Percentiles rank a stretch among this genome's conserved stretches.
These are phyloP conservation scores for Drosophila setifemur DNA, from an alignment of 1,140 invertebrate species.

Conservation along the genomic window DNA sequence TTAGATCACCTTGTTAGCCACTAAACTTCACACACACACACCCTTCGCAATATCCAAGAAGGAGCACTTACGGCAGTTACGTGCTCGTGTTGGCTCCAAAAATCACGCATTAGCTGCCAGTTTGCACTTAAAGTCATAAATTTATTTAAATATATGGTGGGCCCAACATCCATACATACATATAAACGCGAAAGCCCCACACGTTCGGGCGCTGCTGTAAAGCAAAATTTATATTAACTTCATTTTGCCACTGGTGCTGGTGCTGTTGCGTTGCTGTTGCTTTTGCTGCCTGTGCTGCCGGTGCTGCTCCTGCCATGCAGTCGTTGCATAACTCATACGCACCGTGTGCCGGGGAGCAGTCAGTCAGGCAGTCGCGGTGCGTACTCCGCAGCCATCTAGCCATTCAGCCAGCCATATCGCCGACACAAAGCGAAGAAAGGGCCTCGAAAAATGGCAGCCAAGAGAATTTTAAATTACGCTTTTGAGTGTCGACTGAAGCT, in stretches of 20 bases:
- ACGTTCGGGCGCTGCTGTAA: constrained; percentile 48
- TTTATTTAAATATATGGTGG: constrained; percentile 74
- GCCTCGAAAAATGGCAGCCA: constrained; percentile 68
- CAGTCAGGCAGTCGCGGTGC: constrained; percentile 32
- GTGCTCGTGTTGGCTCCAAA: constrained; percentile 49
- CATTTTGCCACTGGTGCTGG: constrained; percentile 48
- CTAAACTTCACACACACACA: too few relatives aligned
- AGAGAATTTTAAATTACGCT: constrained; percentile 81
- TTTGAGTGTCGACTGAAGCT: constrained; percentile 64
- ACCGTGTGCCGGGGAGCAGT: constrained; percentile 60
- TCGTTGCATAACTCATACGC: constrained; percentile 75
- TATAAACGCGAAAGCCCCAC: constrained; percentile 11
- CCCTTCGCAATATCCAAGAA: too few relatives aligned
- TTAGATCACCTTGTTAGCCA: not conserved
- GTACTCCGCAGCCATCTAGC: constrained; percentile 12
- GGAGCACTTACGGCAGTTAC: constrained; percentile 37
- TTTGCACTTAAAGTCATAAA: constrained; percentile 80
- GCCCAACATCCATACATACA: constrained; percentile 15
- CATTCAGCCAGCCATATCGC: constrained; percentile 57
- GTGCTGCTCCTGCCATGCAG: constrained; percentile 47
- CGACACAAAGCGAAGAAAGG: constrained; percentile 62
- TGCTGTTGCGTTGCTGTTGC: constrained; percentile 23
- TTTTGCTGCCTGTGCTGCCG: not conserved
- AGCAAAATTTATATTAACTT: constrained; percentile 79
- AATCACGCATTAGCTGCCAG: constrained; percentile 78